Conservation (phyloP, 1,140 invertebrate genomes). For the Drosophila sproati region DNA sequence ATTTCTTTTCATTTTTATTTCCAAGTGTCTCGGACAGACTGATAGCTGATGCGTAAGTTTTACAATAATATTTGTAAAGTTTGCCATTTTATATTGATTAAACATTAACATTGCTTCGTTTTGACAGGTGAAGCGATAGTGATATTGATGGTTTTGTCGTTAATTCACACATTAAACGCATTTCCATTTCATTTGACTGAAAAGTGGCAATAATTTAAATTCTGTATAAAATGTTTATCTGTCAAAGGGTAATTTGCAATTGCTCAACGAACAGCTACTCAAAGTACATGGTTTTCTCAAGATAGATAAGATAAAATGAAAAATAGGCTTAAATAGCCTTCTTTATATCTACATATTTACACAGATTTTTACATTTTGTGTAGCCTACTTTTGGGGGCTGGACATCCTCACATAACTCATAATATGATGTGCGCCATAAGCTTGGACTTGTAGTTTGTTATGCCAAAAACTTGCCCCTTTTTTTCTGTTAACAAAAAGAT, state of each 20-base stretch:
- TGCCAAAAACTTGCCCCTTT: slow-evolving; percentile 22
- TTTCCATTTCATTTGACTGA: neutral
- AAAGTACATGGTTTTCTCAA: neutral
- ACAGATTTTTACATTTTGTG: slow-evolving; percentile 40
- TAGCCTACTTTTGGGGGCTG: slow-evolving; percentile 32
- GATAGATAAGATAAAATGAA: neutral
- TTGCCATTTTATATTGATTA: neutral
- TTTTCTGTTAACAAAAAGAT: slow-evolving; percentile 20
- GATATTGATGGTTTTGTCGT: neutral
- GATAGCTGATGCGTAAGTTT: neutral
- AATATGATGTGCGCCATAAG: slow-evolving; percentile 44
- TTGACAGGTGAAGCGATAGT: slow-evolving; percentile 22
- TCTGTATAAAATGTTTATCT: too few relatives aligned
- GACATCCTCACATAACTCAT: slow-evolving; percentile 56
- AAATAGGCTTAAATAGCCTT: neutral
- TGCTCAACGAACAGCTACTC: neutral
- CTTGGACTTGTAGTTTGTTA: slow-evolving; percentile 27
- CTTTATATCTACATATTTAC: slow-evolving; percentile 4
- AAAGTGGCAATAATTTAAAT: too few relatives aligned
- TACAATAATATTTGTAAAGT: neutral
- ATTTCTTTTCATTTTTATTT: slow-evolving; percentile 21
- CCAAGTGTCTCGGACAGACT: neutral
- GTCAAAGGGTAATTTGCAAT: neutral
- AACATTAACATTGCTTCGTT: slow-evolving; percentile 20
- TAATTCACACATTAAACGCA: neutral